Evolutionary conservation across 23 tunicate genomes (phyloP).

Genomic region (Diplosoma virens): DNA sequence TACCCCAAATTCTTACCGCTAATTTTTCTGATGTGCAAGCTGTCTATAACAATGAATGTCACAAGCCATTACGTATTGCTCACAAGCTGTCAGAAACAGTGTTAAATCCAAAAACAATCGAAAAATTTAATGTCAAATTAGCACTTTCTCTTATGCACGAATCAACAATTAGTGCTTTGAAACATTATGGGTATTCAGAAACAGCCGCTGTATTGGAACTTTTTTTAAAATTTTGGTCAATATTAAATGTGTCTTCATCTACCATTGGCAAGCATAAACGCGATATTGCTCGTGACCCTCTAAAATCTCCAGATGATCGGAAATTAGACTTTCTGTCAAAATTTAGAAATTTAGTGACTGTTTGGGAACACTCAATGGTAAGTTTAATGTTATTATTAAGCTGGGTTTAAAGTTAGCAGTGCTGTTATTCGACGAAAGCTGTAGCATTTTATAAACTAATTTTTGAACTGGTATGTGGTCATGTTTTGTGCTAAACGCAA

Average conservation of each 20-base stretch:
- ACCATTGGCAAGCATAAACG: background rate
- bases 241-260: constrained; percentile 10
- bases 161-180: constrained; percentile 1
- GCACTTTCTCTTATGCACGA: constrained; percentile 7
- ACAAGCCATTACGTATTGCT: constrained; percentile 3
- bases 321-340: constrained; percentile 10
- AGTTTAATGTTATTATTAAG: too few relatives aligned
- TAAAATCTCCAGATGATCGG: constrained; percentile 13
- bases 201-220: constrained; percentile 18
- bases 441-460: too few relatives aligned
- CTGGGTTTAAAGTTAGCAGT: too few relatives aligned
- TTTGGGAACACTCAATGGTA: background rate
- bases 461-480: too few relatives aligned
- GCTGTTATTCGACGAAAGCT: too few relatives aligned
- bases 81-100: constrained; percentile 18
- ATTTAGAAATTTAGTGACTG: background rate
- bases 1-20: background rate
- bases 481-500: too few relatives aligned
- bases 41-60: constrained; percentile 1
- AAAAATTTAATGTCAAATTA: constrained; percentile 4
- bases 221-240: constrained; percentile 1
- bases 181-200: background rate
- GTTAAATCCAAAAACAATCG: constrained; percentile 9
- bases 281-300: background rate
- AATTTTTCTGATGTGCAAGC: constrained; percentile 4